These are phyloP conservation scores for Pseudococcus jackbeardsleyi DNA, from an alignment of 2,888 invertebrate genomes.

Conservation along the genomic window DNA sequence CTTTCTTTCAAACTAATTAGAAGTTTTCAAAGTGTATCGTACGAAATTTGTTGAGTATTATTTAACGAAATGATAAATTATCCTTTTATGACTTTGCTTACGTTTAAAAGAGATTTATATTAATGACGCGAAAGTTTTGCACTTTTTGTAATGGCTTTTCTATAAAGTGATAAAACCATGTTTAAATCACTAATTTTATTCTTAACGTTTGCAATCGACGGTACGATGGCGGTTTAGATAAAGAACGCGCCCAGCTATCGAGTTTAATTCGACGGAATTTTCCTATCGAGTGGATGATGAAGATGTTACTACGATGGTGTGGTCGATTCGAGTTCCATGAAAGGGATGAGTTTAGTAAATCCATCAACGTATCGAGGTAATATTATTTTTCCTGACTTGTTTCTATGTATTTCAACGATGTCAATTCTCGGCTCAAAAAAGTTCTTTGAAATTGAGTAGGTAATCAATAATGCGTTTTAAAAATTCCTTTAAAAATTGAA, in stretches of 20 bases:
- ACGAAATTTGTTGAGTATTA: constrained; percentile 57
- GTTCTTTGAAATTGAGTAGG: too few relatives aligned
- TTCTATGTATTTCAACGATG: too few relatives aligned
- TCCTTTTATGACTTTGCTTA: constrained; percentile 60
- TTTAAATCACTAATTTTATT: constrained; percentile 45
- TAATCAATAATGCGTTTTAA: too few relatives aligned
- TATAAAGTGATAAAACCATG: constrained; percentile 55
- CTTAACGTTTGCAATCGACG: constrained; percentile 11
- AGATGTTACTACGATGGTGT: background rate
- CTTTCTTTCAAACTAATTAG: constrained; percentile 60
- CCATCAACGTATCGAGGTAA: too few relatives aligned
- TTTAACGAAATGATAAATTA: constrained; percentile 61
- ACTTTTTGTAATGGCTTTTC: constrained; percentile 57
- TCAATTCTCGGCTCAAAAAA: too few relatives aligned
- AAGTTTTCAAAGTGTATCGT: constrained; percentile 60
- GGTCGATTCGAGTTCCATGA: background rate
- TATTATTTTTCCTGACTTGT: too few relatives aligned
- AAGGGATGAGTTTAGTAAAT: background rate
- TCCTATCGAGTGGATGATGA: background rate
- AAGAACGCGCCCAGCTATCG: background rate
- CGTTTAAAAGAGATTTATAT: constrained; percentile 55
- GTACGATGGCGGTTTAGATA: background rate
- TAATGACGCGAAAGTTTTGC: constrained; percentile 57
- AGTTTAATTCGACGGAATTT: background rate
- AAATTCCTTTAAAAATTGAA: too few relatives aligned